Conservation (phyloP, 1,140 invertebrate species). For the Fopius arisanus region DNA sequence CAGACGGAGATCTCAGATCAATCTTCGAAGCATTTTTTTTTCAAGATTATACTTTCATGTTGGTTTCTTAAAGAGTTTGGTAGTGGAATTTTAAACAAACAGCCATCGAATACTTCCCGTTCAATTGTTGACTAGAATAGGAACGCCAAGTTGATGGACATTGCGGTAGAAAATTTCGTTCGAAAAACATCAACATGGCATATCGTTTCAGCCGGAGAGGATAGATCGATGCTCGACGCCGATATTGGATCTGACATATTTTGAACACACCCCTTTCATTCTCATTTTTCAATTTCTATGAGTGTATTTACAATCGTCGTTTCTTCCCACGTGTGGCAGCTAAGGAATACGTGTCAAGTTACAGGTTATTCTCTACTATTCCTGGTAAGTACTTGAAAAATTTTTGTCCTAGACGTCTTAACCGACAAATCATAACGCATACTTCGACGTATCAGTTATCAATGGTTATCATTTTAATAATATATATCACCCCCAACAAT, state of each 20-base stretch:
- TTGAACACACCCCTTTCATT: conserved; percentile 62
- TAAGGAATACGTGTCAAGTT: conserved; percentile 56
- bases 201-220: background rate
- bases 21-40: conserved; percentile 15
- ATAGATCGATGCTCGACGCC: conserved; percentile 56
- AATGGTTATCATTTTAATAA: background rate
- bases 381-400: conserved; percentile 47
- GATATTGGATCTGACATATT: conserved; percentile 65
- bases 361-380: conserved; percentile 39
- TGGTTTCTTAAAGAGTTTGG: background rate
- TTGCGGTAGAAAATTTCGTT: background rate
- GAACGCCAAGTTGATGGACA: conserved; percentile 14
- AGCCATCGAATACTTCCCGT: conserved; percentile 12
- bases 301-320: conserved; percentile 51
- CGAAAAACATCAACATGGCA: conserved; percentile 1
- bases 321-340: conserved; percentile 61
- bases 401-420: conserved; percentile 60
- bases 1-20: conserved; percentile 16
- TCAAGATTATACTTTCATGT: background rate
- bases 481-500: no score
- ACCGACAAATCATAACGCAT: conserved; percentile 16
- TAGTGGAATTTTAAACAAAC: background rate
- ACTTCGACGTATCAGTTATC: background rate
- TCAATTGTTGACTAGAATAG: conserved; percentile 8
- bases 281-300: conserved; percentile 60